Conservation (phyloP, 1,140 invertebrate genomes). For the Diuraphis noxia region DNA sequence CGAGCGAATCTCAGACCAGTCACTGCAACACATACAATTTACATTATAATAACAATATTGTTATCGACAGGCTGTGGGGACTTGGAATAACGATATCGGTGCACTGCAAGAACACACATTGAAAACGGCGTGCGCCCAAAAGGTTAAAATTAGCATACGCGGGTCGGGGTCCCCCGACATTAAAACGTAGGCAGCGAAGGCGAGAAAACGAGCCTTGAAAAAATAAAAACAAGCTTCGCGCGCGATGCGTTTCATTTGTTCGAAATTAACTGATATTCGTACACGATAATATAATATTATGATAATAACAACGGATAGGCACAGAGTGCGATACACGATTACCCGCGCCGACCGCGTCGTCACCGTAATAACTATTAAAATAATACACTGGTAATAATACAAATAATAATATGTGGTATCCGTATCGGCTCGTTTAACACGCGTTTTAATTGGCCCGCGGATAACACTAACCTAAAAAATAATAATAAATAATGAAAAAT, state of each 20-base stretch:
- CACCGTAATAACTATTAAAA: neutral
- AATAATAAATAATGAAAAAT: conserved; percentile 11
- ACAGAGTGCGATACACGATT: neutral
- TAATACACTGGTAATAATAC: neutral
- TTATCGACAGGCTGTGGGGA: neutral
- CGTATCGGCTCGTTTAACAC: conserved; percentile 41
- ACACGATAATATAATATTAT: neutral
- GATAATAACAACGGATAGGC: neutral
- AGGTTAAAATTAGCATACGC: conserved; percentile 35
- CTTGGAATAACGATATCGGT: neutral
- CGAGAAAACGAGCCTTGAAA: neutral
- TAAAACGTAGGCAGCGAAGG: conserved; percentile 8
- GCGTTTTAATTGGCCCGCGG: conserved; percentile 34
- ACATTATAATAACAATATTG: too few species aligned
- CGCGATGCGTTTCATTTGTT: neutral
- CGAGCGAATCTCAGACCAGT: neutral
- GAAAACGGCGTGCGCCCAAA: neutral
- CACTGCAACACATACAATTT: neutral
- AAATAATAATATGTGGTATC: neutral
- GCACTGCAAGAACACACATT: too few species aligned
- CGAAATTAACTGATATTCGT: neutral
- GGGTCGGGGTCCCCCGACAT: neutral
- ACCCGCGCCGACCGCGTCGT: neutral
- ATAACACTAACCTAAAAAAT: conserved; percentile 45
- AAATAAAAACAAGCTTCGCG: neutral